Base-by-base conservation (phyloP, 2,797 vertebrate species). In the Peromyscus nudipes region DNA sequence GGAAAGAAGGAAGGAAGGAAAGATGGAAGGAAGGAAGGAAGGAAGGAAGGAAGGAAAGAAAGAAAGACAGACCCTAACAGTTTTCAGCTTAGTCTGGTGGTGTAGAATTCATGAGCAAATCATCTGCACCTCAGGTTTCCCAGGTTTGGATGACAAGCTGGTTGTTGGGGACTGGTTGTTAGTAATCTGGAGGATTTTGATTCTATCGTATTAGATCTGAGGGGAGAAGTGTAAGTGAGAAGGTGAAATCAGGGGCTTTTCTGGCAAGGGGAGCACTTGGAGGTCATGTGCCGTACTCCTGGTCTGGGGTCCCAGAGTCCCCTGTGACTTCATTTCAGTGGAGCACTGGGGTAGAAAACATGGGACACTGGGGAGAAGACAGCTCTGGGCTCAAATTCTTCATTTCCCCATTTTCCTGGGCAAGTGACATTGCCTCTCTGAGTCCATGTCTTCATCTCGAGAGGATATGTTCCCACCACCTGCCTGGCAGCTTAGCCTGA, bases 91-190 rank as follows among this genome's bases (percentile, higher is more conserved):
- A 49, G 2, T 92, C 94, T 77, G 55, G 60, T 89, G 89, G 65
- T 94, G 46, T 73, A 17, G 71, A 94, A 71, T 80, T 91, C 76
- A 85, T 81, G 83, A 88, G 73, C 65, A 77, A 57, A 19, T 77
- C 82, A 37, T 96, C 88, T 96, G 57, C 57, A 75, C 29, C 46
- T 87, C 34, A 89, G 27, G 23, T 75, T 96, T 96, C 62, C 82
- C 52, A 9, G 12, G 46, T 73, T 71, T 21, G 40, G 71, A 64
- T 79, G 43, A 83, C 65, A 23, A 92, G 57, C 67, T 37, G 83
- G 29, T 4, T 64, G 69, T 52, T 89, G 62, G 88, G 31, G 62
- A 73, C 4, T 37, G 11, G 12, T 52, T 10, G 0, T 46, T 75
- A 43, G 23, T 60, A 49, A 31, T 76, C 5, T 60, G 16, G 40